Conservation (phyloP, 2,888 invertebrate species). For the Agriopis leucophaearia region DNA sequence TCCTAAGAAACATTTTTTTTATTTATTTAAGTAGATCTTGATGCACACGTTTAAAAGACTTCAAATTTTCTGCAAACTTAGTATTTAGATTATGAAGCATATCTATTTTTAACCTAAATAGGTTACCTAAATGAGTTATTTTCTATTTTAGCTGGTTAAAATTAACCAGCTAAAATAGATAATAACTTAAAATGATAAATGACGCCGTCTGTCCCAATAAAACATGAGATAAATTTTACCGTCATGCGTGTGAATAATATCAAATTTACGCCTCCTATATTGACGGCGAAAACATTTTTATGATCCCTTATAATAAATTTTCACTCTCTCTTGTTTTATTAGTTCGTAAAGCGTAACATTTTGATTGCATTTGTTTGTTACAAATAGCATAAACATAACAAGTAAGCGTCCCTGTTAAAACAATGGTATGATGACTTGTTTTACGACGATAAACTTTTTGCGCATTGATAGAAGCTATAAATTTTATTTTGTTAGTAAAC, state of each 20-base stretch:
- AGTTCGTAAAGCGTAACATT: conserved; percentile 50
- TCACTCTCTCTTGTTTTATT: conserved; percentile 56
- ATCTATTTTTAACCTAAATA: too few species aligned
- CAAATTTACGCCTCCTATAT: conserved; percentile 47
- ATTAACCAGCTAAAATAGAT: not conserved
- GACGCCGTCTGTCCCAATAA: conserved; percentile 6
- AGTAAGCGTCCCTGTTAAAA: conserved; percentile 28
- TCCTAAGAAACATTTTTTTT: too few species aligned
- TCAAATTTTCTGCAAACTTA: too few species aligned
- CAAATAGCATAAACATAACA: conserved; percentile 33
- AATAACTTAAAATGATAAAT: not conserved
- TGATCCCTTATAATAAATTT: conserved; percentile 52
- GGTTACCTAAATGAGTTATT: too few species aligned
- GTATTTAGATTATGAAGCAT: too few species aligned
- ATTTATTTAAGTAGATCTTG: too few species aligned
- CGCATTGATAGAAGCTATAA: conserved; percentile 4
- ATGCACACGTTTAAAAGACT: too few species aligned
- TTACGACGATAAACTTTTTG: conserved; percentile 19
- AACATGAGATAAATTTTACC: conserved; percentile 18
- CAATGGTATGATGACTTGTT: conserved; percentile 18
- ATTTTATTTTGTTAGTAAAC: conserved; percentile 12
- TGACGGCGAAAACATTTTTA: conserved; percentile 52
- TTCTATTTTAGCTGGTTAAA: too few species aligned
- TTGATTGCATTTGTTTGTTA: conserved; percentile 47
- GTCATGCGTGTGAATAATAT: conserved; percentile 44